phyloP scores from a whole-genome alignment of 2,113 vertebrate species.

The Varanus komodoensis region DNA sequence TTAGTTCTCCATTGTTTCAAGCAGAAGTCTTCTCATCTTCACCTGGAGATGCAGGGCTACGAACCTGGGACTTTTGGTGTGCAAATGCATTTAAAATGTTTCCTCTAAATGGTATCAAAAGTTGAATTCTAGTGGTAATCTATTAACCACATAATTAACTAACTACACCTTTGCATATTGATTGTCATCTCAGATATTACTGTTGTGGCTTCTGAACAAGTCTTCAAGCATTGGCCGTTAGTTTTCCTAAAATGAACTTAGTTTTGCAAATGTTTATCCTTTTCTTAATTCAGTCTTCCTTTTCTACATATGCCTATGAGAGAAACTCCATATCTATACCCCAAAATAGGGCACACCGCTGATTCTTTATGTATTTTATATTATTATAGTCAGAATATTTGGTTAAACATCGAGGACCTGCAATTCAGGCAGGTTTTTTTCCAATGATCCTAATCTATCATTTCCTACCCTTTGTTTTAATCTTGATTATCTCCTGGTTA shows the following conservation, averaged over 20 bases:
- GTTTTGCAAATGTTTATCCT: neutral
- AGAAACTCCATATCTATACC: neutral
- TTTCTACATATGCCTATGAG: neutral
- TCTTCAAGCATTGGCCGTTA: neutral
- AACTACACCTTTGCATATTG: constrained; percentile 8
- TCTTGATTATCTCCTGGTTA: rapidly evolving
- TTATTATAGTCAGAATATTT: neutral
- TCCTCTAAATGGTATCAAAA: rapidly evolving
- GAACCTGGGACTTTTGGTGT: too few relatives aligned
- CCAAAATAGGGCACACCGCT: neutral
- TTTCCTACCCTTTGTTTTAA: neutral
- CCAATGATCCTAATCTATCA: neutral
- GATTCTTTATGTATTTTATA: neutral
- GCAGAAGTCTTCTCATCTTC: neutral
- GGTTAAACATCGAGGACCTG: neutral
- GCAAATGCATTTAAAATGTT: rapidly evolving
- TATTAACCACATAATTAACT: constrained; percentile 76
- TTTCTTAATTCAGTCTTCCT: neutral
- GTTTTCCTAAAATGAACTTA: neutral
- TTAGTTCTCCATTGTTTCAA: neutral
- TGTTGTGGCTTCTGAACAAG: rapidly evolving
- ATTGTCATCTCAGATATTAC: neutral
- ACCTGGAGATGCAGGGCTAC: too few relatives aligned
- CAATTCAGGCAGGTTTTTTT: neutral
- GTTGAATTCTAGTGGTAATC: constrained; percentile 52